Percentiles rank a stretch among this genome's conserved stretches.
Evolutionary conservation across 2,888 invertebrate species (phyloP).

Genomic region (Salpingus planirostris): DNA sequence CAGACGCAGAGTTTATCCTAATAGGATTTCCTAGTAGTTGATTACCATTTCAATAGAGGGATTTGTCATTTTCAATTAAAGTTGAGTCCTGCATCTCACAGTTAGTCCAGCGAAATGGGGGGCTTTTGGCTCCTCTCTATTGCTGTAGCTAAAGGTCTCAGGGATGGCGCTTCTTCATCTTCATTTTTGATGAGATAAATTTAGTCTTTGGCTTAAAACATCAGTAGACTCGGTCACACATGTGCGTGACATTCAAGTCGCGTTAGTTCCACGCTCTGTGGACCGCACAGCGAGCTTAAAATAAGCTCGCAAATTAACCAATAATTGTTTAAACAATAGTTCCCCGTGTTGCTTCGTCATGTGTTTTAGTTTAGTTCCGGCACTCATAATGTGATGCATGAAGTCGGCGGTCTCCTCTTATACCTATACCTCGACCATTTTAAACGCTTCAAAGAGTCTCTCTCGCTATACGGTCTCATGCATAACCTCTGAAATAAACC

Average conservation of each 20-base stretch:
- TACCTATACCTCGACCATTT: no score
- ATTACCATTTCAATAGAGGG: slow-evolving; percentile 47
- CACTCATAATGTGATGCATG: slow-evolving; percentile 17
- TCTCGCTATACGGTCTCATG: slow-evolving; percentile 22
- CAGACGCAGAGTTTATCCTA: slow-evolving; percentile 44
- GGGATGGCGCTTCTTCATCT: slow-evolving; percentile 4
- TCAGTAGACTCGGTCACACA: slow-evolving; percentile 26
- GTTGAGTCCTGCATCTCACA: slow-evolving; percentile 43
- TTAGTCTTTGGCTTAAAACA: no score
- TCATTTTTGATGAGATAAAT: slow-evolving; percentile 1
- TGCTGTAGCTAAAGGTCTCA: no score
- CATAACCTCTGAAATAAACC: slow-evolving; percentile 30
- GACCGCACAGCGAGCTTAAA: slow-evolving; percentile 29
- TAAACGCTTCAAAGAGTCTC: slow-evolving; percentile 33
- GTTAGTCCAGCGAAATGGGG: slow-evolving; percentile 26
- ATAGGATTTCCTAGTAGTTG: slow-evolving; percentile 47
- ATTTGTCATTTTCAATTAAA: slow-evolving; percentile 48
- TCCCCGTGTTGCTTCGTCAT: slow-evolving; percentile 29
- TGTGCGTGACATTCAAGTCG: slow-evolving; percentile 22
- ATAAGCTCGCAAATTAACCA: slow-evolving; percentile 32
- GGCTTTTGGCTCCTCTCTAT: no score
- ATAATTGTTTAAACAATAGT: slow-evolving; percentile 36
- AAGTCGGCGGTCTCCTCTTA: no score
- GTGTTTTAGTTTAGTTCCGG: slow-evolving; percentile 40
- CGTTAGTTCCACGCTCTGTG: slow-evolving; percentile 22